Conservation (phyloP, 2,888 invertebrate genomes). For the Scaptomyza reducta region DNA sequence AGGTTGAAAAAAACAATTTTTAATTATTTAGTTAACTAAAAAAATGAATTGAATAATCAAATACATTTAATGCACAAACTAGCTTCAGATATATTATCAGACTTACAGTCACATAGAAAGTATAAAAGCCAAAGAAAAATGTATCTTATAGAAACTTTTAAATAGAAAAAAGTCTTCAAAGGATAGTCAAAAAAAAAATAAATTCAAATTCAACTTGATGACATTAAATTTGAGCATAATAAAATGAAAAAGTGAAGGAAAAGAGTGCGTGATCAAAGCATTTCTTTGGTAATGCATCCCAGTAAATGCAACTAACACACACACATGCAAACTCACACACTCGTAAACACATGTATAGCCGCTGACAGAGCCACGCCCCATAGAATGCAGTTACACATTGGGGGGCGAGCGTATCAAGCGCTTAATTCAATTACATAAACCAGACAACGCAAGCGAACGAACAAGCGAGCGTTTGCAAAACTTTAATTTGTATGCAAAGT, state of each 20-base stretch:
- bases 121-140: not conserved
- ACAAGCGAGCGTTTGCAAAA: constrained; percentile 44
- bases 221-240: not conserved
- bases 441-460: constrained; percentile 38
- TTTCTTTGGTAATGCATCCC: constrained; percentile 17
- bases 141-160: not conserved
- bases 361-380: constrained; percentile 35
- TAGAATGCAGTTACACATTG: constrained; percentile 36
- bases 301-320: constrained; percentile 15
- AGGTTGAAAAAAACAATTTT: not conserved
- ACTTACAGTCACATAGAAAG: not conserved
- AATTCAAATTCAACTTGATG: not conserved
- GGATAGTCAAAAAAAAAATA: not conserved
- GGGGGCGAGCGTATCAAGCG: constrained; percentile 43
- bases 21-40: no score
- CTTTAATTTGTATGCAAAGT: constrained; percentile 78
- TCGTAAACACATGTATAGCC: constrained; percentile 4
- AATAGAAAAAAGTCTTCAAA: not conserved
- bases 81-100: no score
- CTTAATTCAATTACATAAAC: constrained; percentile 74
- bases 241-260: constrained; percentile 9
- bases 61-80: no score
- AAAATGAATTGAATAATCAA: no score
- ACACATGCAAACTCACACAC: constrained; percentile 6
- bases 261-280: constrained; percentile 36